Evolutionary conservation across 2,113 vertebrate species (phyloP).

Genomic region (Sphaerodactylus townsendi): DNA sequence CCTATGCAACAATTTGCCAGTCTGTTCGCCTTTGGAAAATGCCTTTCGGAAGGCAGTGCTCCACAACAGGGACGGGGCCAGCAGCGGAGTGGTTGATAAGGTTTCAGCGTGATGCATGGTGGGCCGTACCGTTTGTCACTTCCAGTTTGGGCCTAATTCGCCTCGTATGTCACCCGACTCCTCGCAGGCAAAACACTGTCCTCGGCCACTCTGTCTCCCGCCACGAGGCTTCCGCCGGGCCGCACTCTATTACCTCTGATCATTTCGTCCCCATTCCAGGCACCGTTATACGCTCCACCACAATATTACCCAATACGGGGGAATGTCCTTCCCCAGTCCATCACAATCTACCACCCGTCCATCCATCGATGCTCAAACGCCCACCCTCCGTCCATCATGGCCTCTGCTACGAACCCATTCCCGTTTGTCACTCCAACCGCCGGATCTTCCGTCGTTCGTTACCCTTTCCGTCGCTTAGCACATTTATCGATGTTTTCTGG

Average conservation of each 20-base stretch:
- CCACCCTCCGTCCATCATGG: background rate
- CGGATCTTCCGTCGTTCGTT: constrained; percentile 8
- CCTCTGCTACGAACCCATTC: background rate
- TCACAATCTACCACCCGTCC: background rate
- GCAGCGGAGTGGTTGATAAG: background rate
- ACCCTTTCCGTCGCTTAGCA: constrained; percentile 44
- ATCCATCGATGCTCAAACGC: background rate
- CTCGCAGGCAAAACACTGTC: background rate
- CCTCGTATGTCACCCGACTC: background rate
- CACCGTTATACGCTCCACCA: rapidly evolving
- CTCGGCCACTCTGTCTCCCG: rapidly evolving
- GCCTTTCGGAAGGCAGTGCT: background rate
- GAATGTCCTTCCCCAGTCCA: constrained; percentile 21
- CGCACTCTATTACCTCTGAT: rapidly evolving
- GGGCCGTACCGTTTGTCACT: background rate
- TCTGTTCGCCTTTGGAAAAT: background rate
- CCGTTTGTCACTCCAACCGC: background rate
- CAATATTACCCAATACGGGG: background rate
- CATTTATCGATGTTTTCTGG: constrained; percentile 48
- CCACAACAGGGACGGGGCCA: background rate
- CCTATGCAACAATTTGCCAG: background rate
- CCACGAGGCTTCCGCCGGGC: background rate
- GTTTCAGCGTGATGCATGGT: background rate
- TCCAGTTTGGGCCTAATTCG: background rate
- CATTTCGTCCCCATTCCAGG: rapidly evolving